Base-by-base conservation (phyloP, 1,140 invertebrate genomes). In the Drosophila pseudoobscura region DNA sequence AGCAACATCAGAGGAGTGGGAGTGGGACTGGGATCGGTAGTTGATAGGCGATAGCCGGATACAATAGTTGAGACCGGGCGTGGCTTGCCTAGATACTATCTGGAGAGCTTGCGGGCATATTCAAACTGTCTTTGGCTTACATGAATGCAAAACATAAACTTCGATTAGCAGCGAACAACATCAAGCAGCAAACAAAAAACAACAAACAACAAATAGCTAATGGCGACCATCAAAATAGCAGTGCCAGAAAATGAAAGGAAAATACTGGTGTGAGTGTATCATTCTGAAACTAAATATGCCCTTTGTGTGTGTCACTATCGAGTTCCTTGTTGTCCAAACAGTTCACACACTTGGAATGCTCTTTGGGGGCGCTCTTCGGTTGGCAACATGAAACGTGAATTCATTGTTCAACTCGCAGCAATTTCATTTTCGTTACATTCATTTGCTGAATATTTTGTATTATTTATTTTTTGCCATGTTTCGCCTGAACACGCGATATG, bases 301-400 rank as follows among this genome's bases (percentile, higher is more conserved):
- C 72, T 53, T 53, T 66, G 24, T 43, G n/a, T 59, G 61, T 41
- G 22, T 53, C 53, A 68, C 75, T 89, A 82, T 87, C 78, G 79
- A 75, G 72, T 83, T 88, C 76, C 83, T 88, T 88, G 83, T 88
- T 88, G 65, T 79, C 72, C 71, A 59, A 79, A 68, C 78, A 75
- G 63, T 79, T 88, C 73, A 65, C 83, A 88, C 83, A 88, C 58
- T 78, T 80, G 11, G 4, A 31, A 24, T 52, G 51, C 26, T 57
- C 58, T 4, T 13, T 13, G 11, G 35, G 31, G 35, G 1, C 11
- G 43, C 52, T 57, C 39, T 17, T 22, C n/a, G 44, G 15, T 17
- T 39, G 3, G 51, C 68, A 51, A 70, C 64, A 75, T 71, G 61
- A 72, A 68, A 75, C 26, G 54, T 57, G 56, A 65, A 58, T 83